Evolutionary conservation across 2,113 vertebrate species (phyloP), one percentile per base, ranked within the genome.

Genomic region (Mobula birostris): DNA sequence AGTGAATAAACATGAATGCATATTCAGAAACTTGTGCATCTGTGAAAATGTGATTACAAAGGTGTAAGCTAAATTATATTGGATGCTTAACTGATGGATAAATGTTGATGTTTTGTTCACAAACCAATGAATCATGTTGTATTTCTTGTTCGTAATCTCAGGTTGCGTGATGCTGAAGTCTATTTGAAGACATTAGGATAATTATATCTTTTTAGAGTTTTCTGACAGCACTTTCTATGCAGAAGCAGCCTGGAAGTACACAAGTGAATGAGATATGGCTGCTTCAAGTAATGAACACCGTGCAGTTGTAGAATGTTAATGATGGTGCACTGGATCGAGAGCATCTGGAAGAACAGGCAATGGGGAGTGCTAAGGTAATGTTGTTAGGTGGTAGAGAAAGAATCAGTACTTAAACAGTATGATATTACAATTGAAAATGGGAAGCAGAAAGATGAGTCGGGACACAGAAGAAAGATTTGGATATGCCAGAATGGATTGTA

Each of bases 281-380:
- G 68, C 91, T 48, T 29, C n/a, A 56, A 93, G 40, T 8, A 40
- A 56, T 93, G 91, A 56, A 70, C 8, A 27, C 17, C 2, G 36
- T 93, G 90, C 91, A 93, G 91, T 24, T 74, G 68, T 21, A 76
- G 91, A 93, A 76, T 76, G 66, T 93, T 72, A 72, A 74, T 76
- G 68, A 90, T 29, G 21, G 27, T 66, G 7, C 85, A 66, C n/a
- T 19, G 85, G 85, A n/a, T 66, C 7, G 61, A 74, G 91, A 93
- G 32, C 32, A 93, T 40, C 91, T 93, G 91, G 70, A 48, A 56
- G 36, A 74, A 32, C 32, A 93, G 40, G 68, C 91, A 15, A 66
- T 74, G 40, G 19, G 24, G 91, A 72, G 91, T 56, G 7, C 72
- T 70, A 11, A 48, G 24, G 72, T 70, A 70, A 68, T 24, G 9